Conservation (phyloP, 2,888 invertebrate species). For the Eilema griseolum region DNA sequence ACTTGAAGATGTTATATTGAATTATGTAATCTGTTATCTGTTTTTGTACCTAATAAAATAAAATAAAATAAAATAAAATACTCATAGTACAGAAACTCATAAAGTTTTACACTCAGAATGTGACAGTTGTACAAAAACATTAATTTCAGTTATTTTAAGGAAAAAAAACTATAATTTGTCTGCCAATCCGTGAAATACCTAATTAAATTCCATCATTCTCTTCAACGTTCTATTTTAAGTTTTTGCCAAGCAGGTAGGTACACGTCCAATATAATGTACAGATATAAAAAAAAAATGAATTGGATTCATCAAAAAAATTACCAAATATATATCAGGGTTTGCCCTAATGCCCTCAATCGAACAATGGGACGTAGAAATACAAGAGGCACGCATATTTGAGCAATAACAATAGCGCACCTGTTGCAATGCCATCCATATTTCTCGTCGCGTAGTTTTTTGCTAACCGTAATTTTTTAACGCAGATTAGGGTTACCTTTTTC, state of each 20-base stretch:
- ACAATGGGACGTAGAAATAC: slow-evolving; percentile 51
- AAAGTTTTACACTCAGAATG: neutral
- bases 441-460: slow-evolving; percentile 49
- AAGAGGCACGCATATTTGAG: slow-evolving; percentile 67
- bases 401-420: slow-evolving; percentile 73
- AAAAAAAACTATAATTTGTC: neutral
- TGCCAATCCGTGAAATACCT: neutral
- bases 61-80: no score
- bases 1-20: no score
- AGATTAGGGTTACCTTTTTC: slow-evolving; percentile 30
- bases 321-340: slow-evolving; percentile 52
- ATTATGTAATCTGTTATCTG: no score
- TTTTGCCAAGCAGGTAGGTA: slow-evolving; percentile 16
- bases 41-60: no score
- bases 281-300: slow-evolving; percentile 26
- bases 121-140: neutral
- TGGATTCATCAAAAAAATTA: slow-evolving; percentile 38
- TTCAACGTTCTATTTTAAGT: neutral
- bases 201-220: neutral
- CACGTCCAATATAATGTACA: slow-evolving; percentile 5
- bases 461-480: slow-evolving; percentile 39
- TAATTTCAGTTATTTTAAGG: neutral
- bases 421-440: slow-evolving; percentile 47
- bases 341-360: slow-evolving; percentile 60
- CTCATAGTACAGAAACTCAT: no score